These are phyloP conservation scores for Dinoponera quadriceps DNA, from an alignment of 1,140 invertebrate genomes.

Conservation along the genomic window DNA sequence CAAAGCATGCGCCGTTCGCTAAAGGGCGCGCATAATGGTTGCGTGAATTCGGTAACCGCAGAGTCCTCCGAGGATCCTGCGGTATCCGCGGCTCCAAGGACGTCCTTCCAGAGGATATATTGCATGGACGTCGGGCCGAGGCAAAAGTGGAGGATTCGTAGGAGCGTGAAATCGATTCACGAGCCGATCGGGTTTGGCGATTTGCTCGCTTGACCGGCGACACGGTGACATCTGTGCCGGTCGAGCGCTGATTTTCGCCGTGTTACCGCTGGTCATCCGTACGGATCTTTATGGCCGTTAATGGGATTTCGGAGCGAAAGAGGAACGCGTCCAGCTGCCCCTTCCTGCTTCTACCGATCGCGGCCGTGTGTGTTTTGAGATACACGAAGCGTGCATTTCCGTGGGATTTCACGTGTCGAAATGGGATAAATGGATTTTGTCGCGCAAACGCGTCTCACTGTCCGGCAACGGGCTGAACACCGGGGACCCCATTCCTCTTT, in stretches of 20 bases:
- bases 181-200: constrained; percentile 58
- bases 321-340: constrained; percentile 58
- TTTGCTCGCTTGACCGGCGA: constrained; percentile 65
- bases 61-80: constrained; percentile 27
- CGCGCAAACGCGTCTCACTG: too few species aligned
- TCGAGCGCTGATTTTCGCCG: constrained; percentile 55
- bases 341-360: not conserved
- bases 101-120: constrained; percentile 8
- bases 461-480: too few species aligned
- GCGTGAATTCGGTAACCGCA: constrained; percentile 51
- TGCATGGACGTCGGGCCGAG: constrained; percentile 36
- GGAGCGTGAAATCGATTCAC: constrained; percentile 74
- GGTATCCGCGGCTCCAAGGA: constrained; percentile 33
- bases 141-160: constrained; percentile 68
- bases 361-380: constrained; percentile 28
- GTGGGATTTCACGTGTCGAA: not conserved
- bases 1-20: constrained; percentile 25
- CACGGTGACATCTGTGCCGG: constrained; percentile 72
- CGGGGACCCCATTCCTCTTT: too few species aligned
- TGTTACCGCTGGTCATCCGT: constrained; percentile 62
- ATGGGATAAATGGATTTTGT: not conserved
- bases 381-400: constrained; percentile 15
- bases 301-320: constrained; percentile 69
- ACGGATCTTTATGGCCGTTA: constrained; percentile 66
- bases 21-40: constrained; percentile 33